Base-by-base conservation (phyloP, 2,888 invertebrate genomes). In the Perithous albicinctus region DNA sequence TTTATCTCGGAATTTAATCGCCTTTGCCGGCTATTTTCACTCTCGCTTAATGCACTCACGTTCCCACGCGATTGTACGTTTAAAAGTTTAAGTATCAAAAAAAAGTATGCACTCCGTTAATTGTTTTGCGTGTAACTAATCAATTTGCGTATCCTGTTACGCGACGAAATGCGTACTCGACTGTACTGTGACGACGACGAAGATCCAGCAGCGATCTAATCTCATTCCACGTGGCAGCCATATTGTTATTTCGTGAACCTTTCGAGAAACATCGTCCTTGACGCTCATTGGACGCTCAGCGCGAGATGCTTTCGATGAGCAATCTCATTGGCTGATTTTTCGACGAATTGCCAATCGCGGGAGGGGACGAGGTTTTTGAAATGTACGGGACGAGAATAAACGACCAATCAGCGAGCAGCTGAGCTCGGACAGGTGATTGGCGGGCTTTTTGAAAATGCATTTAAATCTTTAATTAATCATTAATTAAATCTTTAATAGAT, bases 161-260 rank as follows among this genome's bases (percentile, higher is more conserved):
- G 59, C 59, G 29, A 56, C 54, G 15, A 59, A 35, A 59, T 15
- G 18, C 59, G 29, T 32, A 59, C 59, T 32, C 15, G 15, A 15
- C 32, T 12, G 29, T 12, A 20, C 26, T 15, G 59, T 15, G 59
- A 59, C 59, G 59, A 59, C 75, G 84, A 82, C 35, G 64, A 18
- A 20, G 80, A 82, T 78, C 78, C 64, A 78, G 74, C 74, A 64
- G 74, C 74, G 69, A 74, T 76, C 73, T 76, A 77, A 83, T 80
- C 56, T 26, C 26, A 83, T 82, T 80, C 83, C 83, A 83, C 83
- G 83, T 83, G 83, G 83, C 83, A 83, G 83, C 83, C 83, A 83
- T 83, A 80, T 83, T 83, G 80, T 89, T 88, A 87, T 88, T 88
- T n/a, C 85, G 15, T 18, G 8, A 29, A 5, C 70, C 26, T 61